These are phyloP conservation scores for Notarius quadriscutis DNA, from an alignment of 2,113 vertebrate species.

Conservation along the genomic window DNA sequence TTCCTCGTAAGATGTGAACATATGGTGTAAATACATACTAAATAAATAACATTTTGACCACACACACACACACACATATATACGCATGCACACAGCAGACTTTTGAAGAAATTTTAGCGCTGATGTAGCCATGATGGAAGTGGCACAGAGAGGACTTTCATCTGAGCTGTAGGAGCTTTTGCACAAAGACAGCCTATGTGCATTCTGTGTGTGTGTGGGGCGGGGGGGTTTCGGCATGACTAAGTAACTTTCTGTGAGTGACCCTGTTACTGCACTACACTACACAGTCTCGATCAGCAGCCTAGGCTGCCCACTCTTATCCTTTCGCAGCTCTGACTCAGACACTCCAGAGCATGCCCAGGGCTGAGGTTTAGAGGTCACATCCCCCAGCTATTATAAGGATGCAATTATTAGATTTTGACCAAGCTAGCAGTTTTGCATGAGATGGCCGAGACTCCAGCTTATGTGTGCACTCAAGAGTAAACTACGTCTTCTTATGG, in stretches of 20 bases:
- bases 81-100: neutral
- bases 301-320: neutral
- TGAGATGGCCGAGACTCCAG: constrained; percentile 3
- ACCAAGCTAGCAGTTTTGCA: constrained; percentile 34
- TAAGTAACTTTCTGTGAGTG: constrained; percentile 26
- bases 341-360: neutral
- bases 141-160: constrained; percentile 18
- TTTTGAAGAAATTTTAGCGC: neutral
- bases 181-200: constrained; percentile 28
- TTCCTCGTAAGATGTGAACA: neutral
- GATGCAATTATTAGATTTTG: constrained; percentile 43
- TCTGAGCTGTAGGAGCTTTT: constrained; percentile 6
- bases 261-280: neutral
- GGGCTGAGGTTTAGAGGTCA: constrained; percentile 40
- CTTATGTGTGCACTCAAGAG: neutral
- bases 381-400: constrained; percentile 36
- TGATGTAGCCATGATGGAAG: constrained; percentile 11
- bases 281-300: constrained; percentile 6
- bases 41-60: neutral
- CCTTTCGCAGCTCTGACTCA: constrained; percentile 26
- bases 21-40: neutral
- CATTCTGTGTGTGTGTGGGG: constrained; percentile 1
- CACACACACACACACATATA: neutral
- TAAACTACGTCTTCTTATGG: neutral
- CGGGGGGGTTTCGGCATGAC: neutral